Evolutionary conservation across 1,140 invertebrate species (phyloP), one percentile per base, ranked within the genome.

Genomic region (Pectinophora gossypiella): DNA sequence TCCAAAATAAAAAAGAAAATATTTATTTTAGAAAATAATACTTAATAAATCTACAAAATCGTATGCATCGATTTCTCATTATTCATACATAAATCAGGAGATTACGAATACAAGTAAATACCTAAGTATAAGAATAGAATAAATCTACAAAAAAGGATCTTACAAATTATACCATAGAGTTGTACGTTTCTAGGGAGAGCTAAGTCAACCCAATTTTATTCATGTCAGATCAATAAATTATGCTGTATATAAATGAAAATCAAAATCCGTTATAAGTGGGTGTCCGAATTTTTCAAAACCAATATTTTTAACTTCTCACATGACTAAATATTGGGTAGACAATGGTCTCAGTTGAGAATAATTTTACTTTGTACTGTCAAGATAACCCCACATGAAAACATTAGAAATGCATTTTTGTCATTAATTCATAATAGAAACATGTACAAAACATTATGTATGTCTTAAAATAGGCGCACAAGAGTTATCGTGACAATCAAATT

Each of bases 41-140:
- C 84, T 84, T 51, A 68, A 74, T 75, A 78, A 66, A 70, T 80
- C 76, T 76, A 82, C 63, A 80, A 73, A 75, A 71, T 62, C 70
- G 72, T 75, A 73, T 73, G 58, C 68, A 64, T 74, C 68, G 44
- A 74, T 69, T 72, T 69, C 73, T 83, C 78, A 85, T 63, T 64
- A 80, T 20, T 40, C 3, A 40, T 40, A 40, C 36, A 40, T 73
- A 82, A 84, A 81, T 79, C 70, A 79, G 67, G 77, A 83, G 79
- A 85, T 87, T 87, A 87, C 79, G 82, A 83, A 81, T 86, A 86
- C 79, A 83, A 83, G n/a, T n/a, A n/a, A 82, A 77, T 87, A 85
- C 77, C 72, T 86, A 44, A 18, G 10, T 40, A 83, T 76, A 61
- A 72, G 62, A 75, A 76, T 77, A 78, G 72, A 82, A 54, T 59